Evolutionary conservation across 2,888 invertebrate species (phyloP), one percentile per base, ranked within the genome.

Genomic region (Cataglyphis albicans): DNA sequence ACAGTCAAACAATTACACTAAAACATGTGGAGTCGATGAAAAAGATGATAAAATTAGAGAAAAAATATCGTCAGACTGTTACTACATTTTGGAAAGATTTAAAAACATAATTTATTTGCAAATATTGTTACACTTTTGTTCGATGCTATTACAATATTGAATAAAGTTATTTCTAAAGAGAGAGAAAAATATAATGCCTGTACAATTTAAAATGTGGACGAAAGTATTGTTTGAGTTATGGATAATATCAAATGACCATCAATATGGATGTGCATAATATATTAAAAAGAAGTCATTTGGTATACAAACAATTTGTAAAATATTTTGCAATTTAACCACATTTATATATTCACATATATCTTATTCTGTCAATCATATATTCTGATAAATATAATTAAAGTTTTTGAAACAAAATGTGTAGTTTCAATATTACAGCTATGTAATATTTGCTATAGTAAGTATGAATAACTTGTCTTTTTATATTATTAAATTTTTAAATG

Each of bases 41-140:
- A 32, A 85, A 76, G 72, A 29, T 90, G 38, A 70, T 90, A 65
- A 25, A n/a, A 5, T 9, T 86, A 65, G 87, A 90, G 38, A 82
- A 73, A 18, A 76, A 63, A 3, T 82, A 89, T 44, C 76, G 21
- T 15, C 61, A 72, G 41, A 29, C 63, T 7, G 59, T 89, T 12
- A 74, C 21, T 29, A 18, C 44, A 15, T 84, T 68, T 84, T 86
- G 44, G 63, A 75, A 32, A 73, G 55, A 64, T 59, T 81, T 89
- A 15, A 25, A 87, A 29, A 6, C 21, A 1, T 75, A 65, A 3
- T 74, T 4, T 65, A 25, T 18, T 52, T 52, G 4, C 18, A 35
- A 35, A 75, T n/a, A 32, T 74, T 41, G 32, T 32, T 67, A 25
- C 6, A 9, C 4, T 12, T 5, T 67, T 6, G 12, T 57, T 78